A percentile compares a stretch with the other conserved stretches of the same genome.
Evolutionary conservation across 2,797 vertebrate genomes (phyloP).

Genomic region (Neolamprologus multifasciatus): DNA sequence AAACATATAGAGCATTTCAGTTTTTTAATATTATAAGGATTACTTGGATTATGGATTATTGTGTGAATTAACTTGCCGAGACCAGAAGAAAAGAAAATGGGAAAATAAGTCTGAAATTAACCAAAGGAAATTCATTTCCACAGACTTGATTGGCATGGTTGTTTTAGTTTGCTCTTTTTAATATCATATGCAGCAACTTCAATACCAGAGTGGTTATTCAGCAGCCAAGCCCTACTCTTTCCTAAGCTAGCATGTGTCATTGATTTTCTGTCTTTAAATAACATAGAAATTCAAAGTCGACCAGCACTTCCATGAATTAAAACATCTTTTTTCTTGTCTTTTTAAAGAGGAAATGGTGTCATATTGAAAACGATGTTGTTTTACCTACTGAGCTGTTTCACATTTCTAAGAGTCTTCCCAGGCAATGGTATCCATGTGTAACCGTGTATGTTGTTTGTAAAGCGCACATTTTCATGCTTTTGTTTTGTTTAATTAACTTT

Average conservation of each 20-base stretch:
- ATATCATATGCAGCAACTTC: background rate
- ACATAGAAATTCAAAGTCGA: background rate
- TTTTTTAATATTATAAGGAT: background rate
- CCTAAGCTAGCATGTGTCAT: background rate
- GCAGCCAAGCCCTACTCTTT: background rate
- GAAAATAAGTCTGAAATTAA: background rate
- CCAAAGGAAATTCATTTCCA: background rate
- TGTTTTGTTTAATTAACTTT: conserved; percentile 16
- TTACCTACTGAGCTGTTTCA: background rate
- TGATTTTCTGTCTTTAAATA: background rate
- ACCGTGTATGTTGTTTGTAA: background rate
- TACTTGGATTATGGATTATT: background rate
- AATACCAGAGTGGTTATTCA: background rate
- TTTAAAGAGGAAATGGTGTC: background rate
- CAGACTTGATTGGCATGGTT: background rate
- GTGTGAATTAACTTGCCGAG: background rate
- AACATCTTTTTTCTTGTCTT: background rate
- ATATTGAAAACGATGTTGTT: background rate
- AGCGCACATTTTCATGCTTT: background rate
- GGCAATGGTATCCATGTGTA: background rate
- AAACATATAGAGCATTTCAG: background rate
- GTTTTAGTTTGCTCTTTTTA: background rate
- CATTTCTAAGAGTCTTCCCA: background rate
- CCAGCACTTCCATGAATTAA: background rate
- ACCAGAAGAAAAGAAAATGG: background rate